Evolutionary conservation across 1,140 invertebrate genomes (phyloP).

Genomic region (Eulimnadia texana): DNA sequence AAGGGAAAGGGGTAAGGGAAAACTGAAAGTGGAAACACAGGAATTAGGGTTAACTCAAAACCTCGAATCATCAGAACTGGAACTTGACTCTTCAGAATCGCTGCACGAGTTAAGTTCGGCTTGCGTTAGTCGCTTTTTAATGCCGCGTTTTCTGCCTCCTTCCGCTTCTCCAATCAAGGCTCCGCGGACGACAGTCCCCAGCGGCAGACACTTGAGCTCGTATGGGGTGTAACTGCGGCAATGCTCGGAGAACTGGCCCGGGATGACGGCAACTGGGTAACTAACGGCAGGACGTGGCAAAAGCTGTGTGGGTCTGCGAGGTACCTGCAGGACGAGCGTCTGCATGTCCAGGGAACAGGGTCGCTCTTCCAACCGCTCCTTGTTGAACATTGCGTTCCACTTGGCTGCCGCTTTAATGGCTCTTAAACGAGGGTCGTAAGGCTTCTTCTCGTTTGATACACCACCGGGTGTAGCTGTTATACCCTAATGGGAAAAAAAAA

Average conservation of each 20-base stretch:
- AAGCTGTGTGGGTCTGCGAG: constrained; percentile 33
- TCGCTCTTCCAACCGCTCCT: constrained; percentile 49
- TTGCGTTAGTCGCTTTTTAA: constrained; percentile 24
- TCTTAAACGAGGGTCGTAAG: constrained; percentile 39
- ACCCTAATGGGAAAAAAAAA: no score
- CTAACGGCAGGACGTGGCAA: constrained; percentile 40
- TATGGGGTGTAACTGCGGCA: constrained; percentile 39
- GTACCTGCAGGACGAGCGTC: constrained; percentile 55
- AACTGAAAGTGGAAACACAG: constrained; percentile 11
- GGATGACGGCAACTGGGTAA: constrained; percentile 81
- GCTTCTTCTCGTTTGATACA: constrained; percentile 30
- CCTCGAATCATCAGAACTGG: constrained; percentile 39
- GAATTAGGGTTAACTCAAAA: constrained; percentile 22
- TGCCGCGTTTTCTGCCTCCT: constrained; percentile 15
- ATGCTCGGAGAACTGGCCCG: constrained; percentile 80
- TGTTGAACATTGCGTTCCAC: constrained; percentile 78
- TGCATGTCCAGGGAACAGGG: constrained; percentile 57
- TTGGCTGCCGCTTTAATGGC: constrained; percentile 71
- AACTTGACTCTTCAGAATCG: constrained; percentile 34
- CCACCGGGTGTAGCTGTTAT: constrained; percentile 26
- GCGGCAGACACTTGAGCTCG: constrained; percentile 62
- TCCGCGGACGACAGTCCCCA: constrained; percentile 76
- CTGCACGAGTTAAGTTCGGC: constrained; percentile 16
- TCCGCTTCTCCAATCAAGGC: constrained; percentile 38
- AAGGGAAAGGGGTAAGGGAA: neutral